Evolutionary conservation across 2,113 vertebrate genomes (phyloP), one percentile per base, ranked within the genome.

Genomic region (Coreoperca whiteheadi): DNA sequence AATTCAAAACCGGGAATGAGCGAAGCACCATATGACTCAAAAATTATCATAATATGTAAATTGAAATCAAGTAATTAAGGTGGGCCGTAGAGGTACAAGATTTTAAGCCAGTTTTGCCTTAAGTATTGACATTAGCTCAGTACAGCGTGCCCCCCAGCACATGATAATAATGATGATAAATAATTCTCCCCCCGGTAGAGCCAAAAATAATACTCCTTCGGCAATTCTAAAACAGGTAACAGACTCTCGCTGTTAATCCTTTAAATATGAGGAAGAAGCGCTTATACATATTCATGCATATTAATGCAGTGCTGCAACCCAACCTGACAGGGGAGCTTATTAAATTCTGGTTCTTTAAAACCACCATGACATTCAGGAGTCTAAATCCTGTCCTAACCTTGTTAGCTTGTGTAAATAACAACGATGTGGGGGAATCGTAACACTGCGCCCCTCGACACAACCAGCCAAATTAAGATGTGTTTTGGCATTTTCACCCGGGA

Each of bases 371-470:
- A 95, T 94, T 94, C 92, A 91, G 84, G 79, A 90, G 93, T 87
- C 87, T 82, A 92, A 94, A 91, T 92, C 91, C 86, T 82, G 85
- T 89, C 87, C 92, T 89, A 90, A 91, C 91, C 92, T 92, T 92
- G 93, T 94, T 92, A 94, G 90, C 92, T 86, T 82, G 89, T 90
- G 91, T 94, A 94, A 94, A 93, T 93, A 94, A 93, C 81, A 89
- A 57, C 63, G 28, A n/a, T 68, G 80, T 41, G 82, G 70, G 67
- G 48, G 68, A 84, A 82, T 63, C 2, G 32, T 48, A 82, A 48
- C 2, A 0, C 60, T 0, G 51, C 6, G 21, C 50, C 71, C 70
- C 54, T 57, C 32, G 3, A 84, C 61, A 67, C 65, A 54, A 75
- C 15, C 18, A 54, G 75, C 74, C 63, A 67, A 86, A 87, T 88